Evolutionary conservation across 2,888 invertebrate genomes (phyloP).

Genomic region (Napeogenes inachia): DNA sequence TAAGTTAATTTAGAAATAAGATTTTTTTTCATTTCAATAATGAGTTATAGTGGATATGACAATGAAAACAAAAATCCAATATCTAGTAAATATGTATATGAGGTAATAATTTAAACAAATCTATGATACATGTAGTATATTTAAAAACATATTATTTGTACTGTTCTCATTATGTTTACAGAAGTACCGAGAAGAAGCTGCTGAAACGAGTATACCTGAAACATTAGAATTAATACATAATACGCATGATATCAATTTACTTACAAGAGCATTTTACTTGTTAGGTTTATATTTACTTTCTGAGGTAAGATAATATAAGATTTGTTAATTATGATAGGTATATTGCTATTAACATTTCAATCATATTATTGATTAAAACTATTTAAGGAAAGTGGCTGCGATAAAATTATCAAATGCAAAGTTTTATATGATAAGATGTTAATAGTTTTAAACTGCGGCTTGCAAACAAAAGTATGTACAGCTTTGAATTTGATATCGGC

Average conservation of each 20-base stretch:
- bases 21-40: no score
- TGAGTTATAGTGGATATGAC: no score
- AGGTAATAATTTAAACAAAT: slow-evolving; percentile 6
- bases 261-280: slow-evolving; percentile 42
- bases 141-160: not conserved
- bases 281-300: slow-evolving; percentile 47
- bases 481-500: slow-evolving; percentile 54
- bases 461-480: slow-evolving; percentile 41
- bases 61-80: no score
- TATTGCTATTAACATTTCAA: not conserved
- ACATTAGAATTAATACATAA: slow-evolving; percentile 46
- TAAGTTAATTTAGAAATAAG: no score
- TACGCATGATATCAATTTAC: slow-evolving; percentile 42
- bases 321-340: not conserved
- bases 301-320: slow-evolving; percentile 44
- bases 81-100: no score
- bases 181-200: slow-evolving; percentile 29
- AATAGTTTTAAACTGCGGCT: slow-evolving; percentile 41
- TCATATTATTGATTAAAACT: slow-evolving; percentile 1
- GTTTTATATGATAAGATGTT: slow-evolving; percentile 51
- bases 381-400: slow-evolving; percentile 40
- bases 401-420: slow-evolving; percentile 45
- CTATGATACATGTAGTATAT: no score
- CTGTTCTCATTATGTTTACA: slow-evolving; percentile 12
- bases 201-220: slow-evolving; percentile 38